Evolutionary conservation across 2,888 invertebrate species (phyloP).

Genomic region (Drosophila maculinotata): DNA sequence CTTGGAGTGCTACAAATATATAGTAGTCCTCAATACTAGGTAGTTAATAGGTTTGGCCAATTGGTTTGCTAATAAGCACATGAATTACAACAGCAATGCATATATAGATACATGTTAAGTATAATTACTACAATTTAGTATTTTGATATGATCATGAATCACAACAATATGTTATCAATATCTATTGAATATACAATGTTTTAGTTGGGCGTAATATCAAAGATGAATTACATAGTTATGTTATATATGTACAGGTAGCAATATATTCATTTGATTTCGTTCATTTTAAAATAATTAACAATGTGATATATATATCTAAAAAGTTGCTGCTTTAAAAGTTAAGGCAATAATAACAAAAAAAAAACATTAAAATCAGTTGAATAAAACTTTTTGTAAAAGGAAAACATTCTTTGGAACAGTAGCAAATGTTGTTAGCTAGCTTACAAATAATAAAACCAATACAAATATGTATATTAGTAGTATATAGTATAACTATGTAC

Average conservation of each 20-base stretch:
- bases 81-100: slow-evolving; percentile 61
- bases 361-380: slow-evolving; percentile 41
- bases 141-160: slow-evolving; percentile 77
- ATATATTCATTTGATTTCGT: slow-evolving; percentile 46
- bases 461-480: slow-evolving; percentile 22
- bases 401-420: slow-evolving; percentile 67
- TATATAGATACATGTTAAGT: slow-evolving; percentile 34
- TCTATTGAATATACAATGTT: slow-evolving; percentile 54
- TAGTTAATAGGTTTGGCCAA: slow-evolving; percentile 62
- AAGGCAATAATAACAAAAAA: slow-evolving; percentile 44
- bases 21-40: slow-evolving; percentile 28
- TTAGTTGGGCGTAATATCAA: slow-evolving; percentile 67
- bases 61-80: slow-evolving; percentile 50
- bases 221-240: slow-evolving; percentile 58
- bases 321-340: slow-evolving; percentile 50
- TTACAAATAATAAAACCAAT: slow-evolving; percentile 58
- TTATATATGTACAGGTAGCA: slow-evolving; percentile 39
- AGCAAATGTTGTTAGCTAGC: slow-evolving; percentile 54
- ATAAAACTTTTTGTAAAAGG: slow-evolving; percentile 28
- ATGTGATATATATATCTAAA: slow-evolving; percentile 49
- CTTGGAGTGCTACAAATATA: slow-evolving; percentile 12
- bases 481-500: slow-evolving; percentile 43
- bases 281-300: slow-evolving; percentile 57
- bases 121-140: slow-evolving; percentile 58
- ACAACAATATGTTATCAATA: slow-evolving; percentile 74